Conservation (phyloP, 2,113 vertebrate genomes). For the Periophthalmodon schlosseri region DNA sequence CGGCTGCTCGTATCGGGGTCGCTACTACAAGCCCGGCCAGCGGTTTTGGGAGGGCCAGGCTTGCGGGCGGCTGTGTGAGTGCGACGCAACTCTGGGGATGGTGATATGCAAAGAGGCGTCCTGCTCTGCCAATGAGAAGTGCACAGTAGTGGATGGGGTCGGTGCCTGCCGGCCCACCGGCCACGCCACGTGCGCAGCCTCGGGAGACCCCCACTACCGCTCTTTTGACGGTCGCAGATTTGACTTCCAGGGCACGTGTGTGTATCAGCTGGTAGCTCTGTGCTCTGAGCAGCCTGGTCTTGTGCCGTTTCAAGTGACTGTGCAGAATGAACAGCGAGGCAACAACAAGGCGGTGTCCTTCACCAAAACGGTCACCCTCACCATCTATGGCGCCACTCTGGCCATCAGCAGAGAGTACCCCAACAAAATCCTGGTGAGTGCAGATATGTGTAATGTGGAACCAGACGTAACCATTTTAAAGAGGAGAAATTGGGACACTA, state of each 20-base stretch:
- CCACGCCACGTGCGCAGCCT: constrained; percentile 55
- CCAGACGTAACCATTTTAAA: neutral
- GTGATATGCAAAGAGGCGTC: constrained; percentile 58
- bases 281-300: constrained; percentile 44
- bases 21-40: constrained; percentile 62
- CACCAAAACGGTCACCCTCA: constrained; percentile 60
- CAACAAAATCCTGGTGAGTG: constrained; percentile 60
- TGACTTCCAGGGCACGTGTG: constrained; percentile 74
- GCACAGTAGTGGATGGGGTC: constrained; percentile 48
- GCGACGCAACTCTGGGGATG: constrained; percentile 44
- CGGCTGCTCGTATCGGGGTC: constrained; percentile 70
- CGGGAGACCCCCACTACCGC: constrained; percentile 70
- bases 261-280: constrained; percentile 68
- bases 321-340: constrained; percentile 69
- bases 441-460: constrained; percentile 9
- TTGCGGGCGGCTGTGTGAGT: constrained; percentile 60
- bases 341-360: constrained; percentile 59
- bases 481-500: constrained; percentile 41
- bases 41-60: constrained; percentile 70
- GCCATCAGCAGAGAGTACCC: constrained; percentile 65
- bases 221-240: constrained; percentile 68
- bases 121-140: constrained; percentile 59
- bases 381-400: constrained; percentile 52
- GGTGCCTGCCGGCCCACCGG: constrained; percentile 53
- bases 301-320: constrained; percentile 65